A percentile compares a stretch with the other conserved stretches of the same genome.
These are phyloP conservation scores for Dasysyrphus albostriatus DNA, from an alignment of 2,888 invertebrate genomes.

Conservation along the genomic window DNA sequence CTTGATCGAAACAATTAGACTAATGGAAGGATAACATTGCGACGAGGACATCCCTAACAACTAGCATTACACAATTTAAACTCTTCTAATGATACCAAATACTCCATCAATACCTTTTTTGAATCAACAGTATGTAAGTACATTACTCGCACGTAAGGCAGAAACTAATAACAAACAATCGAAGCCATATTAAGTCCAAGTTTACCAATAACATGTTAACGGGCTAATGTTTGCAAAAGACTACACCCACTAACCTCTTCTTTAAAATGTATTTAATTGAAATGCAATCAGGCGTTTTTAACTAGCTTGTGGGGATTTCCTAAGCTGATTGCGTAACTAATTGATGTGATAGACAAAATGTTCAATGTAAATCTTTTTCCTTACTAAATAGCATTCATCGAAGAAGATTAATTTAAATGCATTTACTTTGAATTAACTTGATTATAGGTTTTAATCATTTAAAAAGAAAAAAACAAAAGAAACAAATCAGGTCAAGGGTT, in stretches of 20 bases:
- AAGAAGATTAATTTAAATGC: conserved; percentile 15
- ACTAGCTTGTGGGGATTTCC: conserved; percentile 4
- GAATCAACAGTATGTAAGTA: conserved; percentile 9
- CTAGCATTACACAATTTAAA: background rate
- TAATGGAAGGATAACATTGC: background rate
- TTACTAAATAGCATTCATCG: background rate
- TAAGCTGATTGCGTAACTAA: conserved; percentile 44
- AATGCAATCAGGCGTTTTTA: conserved; percentile 19
- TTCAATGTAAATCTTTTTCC: conserved; percentile 22
- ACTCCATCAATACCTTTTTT: background rate
- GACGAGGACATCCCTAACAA: background rate
- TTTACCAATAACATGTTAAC: conserved; percentile 19
- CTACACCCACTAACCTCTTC: background rate
- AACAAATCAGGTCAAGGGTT: conserved; percentile 22
- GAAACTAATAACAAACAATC: conserved; percentile 36
- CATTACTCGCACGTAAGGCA: background rate
- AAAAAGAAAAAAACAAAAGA: background rate
- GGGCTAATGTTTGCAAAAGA: conserved; percentile 2
- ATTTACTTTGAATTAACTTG: conserved; percentile 27
- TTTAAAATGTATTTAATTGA: conserved; percentile 24
- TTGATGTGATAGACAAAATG: conserved; percentile 20
- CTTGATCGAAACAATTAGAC: background rate
- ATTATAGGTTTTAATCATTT: background rate
- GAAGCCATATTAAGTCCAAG: conserved; percentile 42
- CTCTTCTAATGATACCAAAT: conserved; percentile 33